phyloP scores from a whole-genome alignment of 1,140 invertebrate species.

The Megalopta genalis region DNA sequence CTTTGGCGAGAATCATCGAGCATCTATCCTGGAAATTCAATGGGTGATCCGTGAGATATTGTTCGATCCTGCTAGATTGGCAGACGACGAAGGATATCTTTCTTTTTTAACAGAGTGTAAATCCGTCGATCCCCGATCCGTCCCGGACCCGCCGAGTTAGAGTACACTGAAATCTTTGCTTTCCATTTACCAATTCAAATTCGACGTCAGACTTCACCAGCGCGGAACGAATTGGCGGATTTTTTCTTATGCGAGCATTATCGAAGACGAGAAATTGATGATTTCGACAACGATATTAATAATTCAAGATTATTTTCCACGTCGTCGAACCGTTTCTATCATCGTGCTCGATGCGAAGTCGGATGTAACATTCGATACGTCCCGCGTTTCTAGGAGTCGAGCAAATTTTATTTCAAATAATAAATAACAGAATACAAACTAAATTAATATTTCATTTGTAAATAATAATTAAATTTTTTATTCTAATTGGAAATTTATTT shows the following conservation, averaged over 20 bases:
- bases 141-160: neutral
- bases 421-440: too few species aligned
- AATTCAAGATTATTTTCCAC: slow-evolving; percentile 10
- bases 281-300: neutral
- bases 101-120: neutral
- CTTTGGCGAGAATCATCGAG: too few species aligned
- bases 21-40: neutral
- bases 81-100: neutral
- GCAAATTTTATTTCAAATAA: too few species aligned
- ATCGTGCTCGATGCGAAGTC: neutral
- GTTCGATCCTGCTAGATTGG: neutral
- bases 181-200: slow-evolving; percentile 25
- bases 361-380: neutral
- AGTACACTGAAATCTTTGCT: neutral
- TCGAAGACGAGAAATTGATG: too few species aligned
- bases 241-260: neutral
- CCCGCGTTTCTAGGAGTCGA: too few species aligned
- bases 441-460: too few species aligned
- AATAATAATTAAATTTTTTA: too few species aligned
- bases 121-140: too few species aligned
- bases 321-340: neutral
- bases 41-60: neutral
- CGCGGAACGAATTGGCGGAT: neutral
- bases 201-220: neutral
- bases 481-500: too few species aligned